A percentile compares a stretch with the other conserved stretches of the same genome.
phyloP scores from a whole-genome alignment of 2,888 invertebrate genomes.

The Leptinotarsa rubiginosa region DNA sequence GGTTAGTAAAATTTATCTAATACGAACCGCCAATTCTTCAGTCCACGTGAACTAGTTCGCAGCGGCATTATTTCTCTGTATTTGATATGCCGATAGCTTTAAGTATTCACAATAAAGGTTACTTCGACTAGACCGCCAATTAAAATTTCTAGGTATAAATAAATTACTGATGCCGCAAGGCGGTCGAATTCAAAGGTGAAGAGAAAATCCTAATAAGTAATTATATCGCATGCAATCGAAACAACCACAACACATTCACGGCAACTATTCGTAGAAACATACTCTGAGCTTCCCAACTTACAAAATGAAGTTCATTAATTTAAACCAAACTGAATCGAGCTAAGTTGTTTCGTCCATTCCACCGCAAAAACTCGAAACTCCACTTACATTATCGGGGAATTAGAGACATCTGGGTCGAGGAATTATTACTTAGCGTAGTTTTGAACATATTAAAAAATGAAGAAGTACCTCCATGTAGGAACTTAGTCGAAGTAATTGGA shows the following conservation, averaged over 20 bases:
- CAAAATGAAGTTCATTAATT: conserved; percentile 9
- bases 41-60: too few species aligned
- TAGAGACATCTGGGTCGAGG: neutral
- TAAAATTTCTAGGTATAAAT: neutral
- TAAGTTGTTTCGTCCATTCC: neutral
- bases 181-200: neutral
- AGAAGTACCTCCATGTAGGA: neutral
- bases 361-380: conserved; percentile 4
- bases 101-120: too few species aligned
- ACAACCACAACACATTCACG: neutral
- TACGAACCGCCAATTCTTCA: too few species aligned
- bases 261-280: neutral
- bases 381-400: neutral
- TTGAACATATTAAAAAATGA: neutral
- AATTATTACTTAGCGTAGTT: neutral
- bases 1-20: too few species aligned
- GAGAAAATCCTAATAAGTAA: neutral
- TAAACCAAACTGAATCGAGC: neutral
- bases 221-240: conserved; percentile 3
- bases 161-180: conserved; percentile 1
- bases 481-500: too few species aligned
- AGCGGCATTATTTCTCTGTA: too few species aligned
- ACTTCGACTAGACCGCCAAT: neutral
- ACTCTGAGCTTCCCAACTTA: neutral
- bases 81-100: too few species aligned